phyloP scores from a whole-genome alignment of 2,888 invertebrate genomes.

The Orchestes rusci region DNA sequence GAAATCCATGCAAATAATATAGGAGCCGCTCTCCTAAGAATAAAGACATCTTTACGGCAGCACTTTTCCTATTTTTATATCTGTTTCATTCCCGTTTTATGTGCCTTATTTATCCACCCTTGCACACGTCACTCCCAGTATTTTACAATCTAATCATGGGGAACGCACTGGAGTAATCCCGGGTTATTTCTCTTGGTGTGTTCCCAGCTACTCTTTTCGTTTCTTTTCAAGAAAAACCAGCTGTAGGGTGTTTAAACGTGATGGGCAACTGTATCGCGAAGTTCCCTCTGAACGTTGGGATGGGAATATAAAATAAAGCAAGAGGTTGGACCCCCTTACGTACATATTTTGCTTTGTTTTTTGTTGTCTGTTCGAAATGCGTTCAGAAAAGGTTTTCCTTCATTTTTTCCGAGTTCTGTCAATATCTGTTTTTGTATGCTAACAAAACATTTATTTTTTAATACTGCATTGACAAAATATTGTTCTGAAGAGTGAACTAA shows the following conservation, averaged over 20 bases:
- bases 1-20: slow-evolving; percentile 19
- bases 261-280: slow-evolving; percentile 17
- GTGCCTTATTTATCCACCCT: slow-evolving; percentile 48
- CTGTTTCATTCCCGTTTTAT: slow-evolving; percentile 48
- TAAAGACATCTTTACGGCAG: slow-evolving; percentile 39
- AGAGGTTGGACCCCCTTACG: slow-evolving; percentile 8
- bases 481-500: too few relatives aligned
- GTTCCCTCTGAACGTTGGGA: slow-evolving; percentile 20
- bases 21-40: slow-evolving; percentile 18
- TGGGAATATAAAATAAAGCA: slow-evolving; percentile 24
- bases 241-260: slow-evolving; percentile 8
- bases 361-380: slow-evolving; percentile 2
- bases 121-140: slow-evolving; percentile 48
- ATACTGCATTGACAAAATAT: too few relatives aligned
- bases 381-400: slow-evolving; percentile 7
- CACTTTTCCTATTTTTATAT: slow-evolving; percentile 47
- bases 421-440: too few relatives aligned
- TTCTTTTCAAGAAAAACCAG: slow-evolving; percentile 15
- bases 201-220: slow-evolving; percentile 29
- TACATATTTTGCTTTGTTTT: slow-evolving; percentile 17
- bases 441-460: too few relatives aligned
- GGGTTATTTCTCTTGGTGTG: slow-evolving; percentile 47
- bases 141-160: slow-evolving; percentile 51
- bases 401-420: slow-evolving; percentile 11
- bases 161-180: slow-evolving; percentile 48